Conservation (phyloP, 53 echinoderm and acorn worm genomes). For the Stichopus horrens region DNA sequence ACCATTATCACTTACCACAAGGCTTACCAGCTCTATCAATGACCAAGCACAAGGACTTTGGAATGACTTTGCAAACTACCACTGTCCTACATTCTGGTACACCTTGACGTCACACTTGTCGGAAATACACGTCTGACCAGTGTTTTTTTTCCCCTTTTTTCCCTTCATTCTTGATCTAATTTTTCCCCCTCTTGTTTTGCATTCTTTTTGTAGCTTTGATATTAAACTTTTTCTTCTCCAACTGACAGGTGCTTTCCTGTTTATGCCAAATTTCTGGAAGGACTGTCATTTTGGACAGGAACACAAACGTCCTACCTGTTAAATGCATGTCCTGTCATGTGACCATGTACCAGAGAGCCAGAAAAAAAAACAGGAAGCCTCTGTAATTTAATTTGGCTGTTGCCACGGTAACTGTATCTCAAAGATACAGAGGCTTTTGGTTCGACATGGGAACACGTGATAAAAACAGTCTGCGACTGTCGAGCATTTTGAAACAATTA, state of each 20-base stretch:
- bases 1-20: no score
- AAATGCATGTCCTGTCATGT: slow-evolving; percentile 5
- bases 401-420: slow-evolving; percentile 15
- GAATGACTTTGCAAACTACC: no score
- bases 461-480: background rate
- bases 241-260: slow-evolving; percentile 21
- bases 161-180: no score
- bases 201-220: background rate
- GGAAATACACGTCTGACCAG: no score
- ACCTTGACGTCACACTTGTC: no score
- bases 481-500: background rate
- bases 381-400: slow-evolving; percentile 19
- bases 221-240: background rate
- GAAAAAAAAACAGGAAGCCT: slow-evolving; percentile 16
- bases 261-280: slow-evolving; percentile 10
- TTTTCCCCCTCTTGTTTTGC: no score
- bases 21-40: no score
- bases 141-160: no score
- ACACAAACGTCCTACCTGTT: background rate
- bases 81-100: no score
- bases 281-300: slow-evolving; percentile 25
- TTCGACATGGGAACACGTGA: slow-evolving; percentile 20
- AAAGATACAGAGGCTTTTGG: background rate
- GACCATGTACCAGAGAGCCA: background rate
- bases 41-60: no score